These are phyloP conservation scores for Lepidostoma basale DNA, from an alignment of 1,140 invertebrate species.

Conservation along the genomic window DNA sequence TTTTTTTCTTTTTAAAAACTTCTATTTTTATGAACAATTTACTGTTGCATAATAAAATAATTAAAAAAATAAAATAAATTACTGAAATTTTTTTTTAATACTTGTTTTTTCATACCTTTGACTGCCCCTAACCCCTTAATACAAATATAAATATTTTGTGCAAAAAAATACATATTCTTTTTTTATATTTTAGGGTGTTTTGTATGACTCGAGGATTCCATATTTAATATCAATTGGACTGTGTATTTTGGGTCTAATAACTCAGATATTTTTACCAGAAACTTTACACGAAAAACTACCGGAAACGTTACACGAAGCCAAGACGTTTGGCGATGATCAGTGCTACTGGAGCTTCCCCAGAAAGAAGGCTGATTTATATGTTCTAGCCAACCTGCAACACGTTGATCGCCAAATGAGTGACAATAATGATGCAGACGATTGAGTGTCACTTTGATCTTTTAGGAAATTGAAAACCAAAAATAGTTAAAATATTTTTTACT, in stretches of 20 bases:
- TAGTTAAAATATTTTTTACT: too few relatives aligned
- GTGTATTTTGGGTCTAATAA: slow-evolving; percentile 62
- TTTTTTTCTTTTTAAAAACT: too few relatives aligned
- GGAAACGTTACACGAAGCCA: slow-evolving; percentile 72
- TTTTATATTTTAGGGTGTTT: slow-evolving; percentile 45
- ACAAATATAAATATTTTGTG: too few relatives aligned
- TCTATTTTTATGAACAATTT: too few relatives aligned
- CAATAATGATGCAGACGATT: slow-evolving; percentile 21
- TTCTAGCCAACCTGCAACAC: slow-evolving; percentile 35
- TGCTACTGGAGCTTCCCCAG: slow-evolving; percentile 62
- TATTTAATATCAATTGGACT: slow-evolving; percentile 63
- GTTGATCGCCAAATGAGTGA: slow-evolving; percentile 31
- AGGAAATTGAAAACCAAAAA: too few relatives aligned
- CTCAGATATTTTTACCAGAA: slow-evolving; percentile 71
- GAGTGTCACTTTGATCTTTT: too few relatives aligned
- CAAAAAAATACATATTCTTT: too few relatives aligned
- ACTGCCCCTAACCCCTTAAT: too few relatives aligned
- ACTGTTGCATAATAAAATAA: neutral
- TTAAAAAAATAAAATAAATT: neutral
- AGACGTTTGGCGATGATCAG: slow-evolving; percentile 70
- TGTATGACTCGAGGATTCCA: slow-evolving; percentile 56
- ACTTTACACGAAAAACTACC: slow-evolving; percentile 72
- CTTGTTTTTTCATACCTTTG: too few relatives aligned
- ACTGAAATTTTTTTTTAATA: too few relatives aligned
- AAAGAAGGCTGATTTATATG: slow-evolving; percentile 36